These are phyloP conservation scores for Patiria miniata DNA, from an alignment of 35 echinoderm and acorn worm species.

Conservation along the genomic window DNA sequence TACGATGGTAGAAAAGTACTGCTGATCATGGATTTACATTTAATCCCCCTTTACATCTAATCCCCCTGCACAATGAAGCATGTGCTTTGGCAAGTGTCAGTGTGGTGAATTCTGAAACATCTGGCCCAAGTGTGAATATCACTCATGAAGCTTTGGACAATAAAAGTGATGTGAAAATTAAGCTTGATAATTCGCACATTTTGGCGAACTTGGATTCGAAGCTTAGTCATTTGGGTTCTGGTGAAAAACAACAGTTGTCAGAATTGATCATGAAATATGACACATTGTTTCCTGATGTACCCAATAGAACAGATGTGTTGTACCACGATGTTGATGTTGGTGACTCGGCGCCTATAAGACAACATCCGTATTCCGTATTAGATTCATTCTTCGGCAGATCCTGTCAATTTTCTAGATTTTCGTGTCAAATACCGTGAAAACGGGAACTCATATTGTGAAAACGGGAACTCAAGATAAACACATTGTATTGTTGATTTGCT, in stretches of 20 bases:
- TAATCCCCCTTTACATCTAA: no score
- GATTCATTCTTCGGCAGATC: no score
- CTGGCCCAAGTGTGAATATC: background rate
- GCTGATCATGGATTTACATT: no score
- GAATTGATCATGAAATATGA: conserved; percentile 10
- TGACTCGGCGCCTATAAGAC: background rate
- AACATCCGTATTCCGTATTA: conserved; percentile 58
- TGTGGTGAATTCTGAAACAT: background rate
- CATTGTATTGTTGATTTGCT: no score
- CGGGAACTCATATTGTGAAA: no score
- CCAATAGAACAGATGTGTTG: background rate
- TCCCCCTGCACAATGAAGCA: no score
- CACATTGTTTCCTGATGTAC: conserved; percentile 13
- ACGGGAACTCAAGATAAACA: no score
- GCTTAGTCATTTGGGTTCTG: background rate
- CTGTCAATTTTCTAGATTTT: no score
- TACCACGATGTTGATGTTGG: conserved; percentile 30
- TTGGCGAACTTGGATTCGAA: conserved; percentile 26
- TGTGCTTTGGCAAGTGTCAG: no score
- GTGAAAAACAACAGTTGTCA: background rate
- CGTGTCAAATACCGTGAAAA: no score
- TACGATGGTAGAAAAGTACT: no score
- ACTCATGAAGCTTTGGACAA: background rate
- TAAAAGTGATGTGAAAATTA: background rate
- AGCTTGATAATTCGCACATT: conserved; percentile 22